Base-by-base conservation (phyloP, 2,797 vertebrate genomes). In the Rhynchonycteris naso region DNA sequence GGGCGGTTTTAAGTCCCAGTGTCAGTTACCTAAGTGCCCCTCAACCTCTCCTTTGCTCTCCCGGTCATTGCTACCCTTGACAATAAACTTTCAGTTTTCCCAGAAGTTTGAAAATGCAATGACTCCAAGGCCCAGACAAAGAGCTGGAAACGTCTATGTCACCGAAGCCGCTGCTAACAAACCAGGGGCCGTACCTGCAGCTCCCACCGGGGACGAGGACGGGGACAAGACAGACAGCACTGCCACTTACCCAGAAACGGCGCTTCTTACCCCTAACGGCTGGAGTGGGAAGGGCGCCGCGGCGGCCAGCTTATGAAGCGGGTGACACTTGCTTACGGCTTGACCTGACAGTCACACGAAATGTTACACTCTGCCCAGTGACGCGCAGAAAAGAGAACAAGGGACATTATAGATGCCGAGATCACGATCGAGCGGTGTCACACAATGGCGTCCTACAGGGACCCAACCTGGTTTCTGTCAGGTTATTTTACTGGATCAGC, bases 221-320 rank as follows among this genome's bases (percentile, higher is more conserved):
- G 0, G 5, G 7, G 54, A 2, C 8, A 1, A 7, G 43, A 18
- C 11, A 4, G 0, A 18, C 2, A 1, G 79, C 26, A 14, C 10
- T 0, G 0, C 18, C 4, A 0, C 4, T 3, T 5, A 5, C 58
- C 24, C 50, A 7, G 83, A 58, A 50, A 19, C 11, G 2, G 4
- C 83, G 1, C 1, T 52, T 52, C 65, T 33, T 18, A 21, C 12
- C 68, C 72, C 33, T 1, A 15, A 28, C 6, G 5, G 21, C 59
- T 30, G 7, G 22, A 5, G 43, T 0, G 16, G 24, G 54, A 7
- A 28, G 0, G 0, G 68, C 1, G 72, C 1, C 3, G 56, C 2
- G 1, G 26, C 0, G 1, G 2, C 12, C 5, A 0, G 14, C 15
- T 22, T 21, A 5, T 0, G 0, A 33, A 28, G 88, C n/a, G 0